phyloP scores from a whole-genome alignment of 2,113 vertebrate species.

The Tetrax tetrax region DNA sequence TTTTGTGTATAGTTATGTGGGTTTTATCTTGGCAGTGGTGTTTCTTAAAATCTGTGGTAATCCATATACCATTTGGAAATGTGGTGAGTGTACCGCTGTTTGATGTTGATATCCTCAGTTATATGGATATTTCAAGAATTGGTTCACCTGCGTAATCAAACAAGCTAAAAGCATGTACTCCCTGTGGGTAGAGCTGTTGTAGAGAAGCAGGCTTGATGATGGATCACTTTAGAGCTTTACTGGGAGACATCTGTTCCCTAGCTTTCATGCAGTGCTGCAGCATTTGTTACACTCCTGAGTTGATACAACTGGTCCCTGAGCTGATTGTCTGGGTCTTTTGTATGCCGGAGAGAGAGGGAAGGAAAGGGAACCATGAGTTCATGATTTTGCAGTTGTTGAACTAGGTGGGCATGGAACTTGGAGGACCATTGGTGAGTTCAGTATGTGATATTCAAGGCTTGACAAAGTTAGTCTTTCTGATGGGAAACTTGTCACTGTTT shows the following conservation, averaged over 20 bases:
- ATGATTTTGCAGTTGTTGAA: not conserved
- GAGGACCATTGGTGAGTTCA: not conserved
- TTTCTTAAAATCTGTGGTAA: not conserved
- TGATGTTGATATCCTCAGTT: not conserved
- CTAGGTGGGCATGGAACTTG: not conserved
- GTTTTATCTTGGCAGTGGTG: not conserved
- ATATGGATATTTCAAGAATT: not conserved
- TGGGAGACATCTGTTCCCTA: not conserved
- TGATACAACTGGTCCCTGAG: not conserved
- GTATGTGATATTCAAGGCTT: not conserved
- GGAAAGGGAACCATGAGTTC: not conserved
- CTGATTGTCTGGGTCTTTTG: not conserved
- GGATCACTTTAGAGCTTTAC: not conserved
- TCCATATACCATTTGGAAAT: not conserved
- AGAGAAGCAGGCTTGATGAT: not conserved
- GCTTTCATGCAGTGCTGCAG: not conserved
- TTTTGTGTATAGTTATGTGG: not conserved
- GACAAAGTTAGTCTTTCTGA: not conserved
- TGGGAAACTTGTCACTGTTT: not conserved
- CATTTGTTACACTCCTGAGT: not conserved
- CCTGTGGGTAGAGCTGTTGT: not conserved
- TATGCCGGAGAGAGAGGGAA: not conserved
- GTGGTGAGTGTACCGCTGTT: not conserved
- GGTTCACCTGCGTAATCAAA: not conserved
- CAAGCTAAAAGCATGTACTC: not conserved